Conservation (phyloP, 1,140 invertebrate genomes). For the Chironomus striatipennis region DNA sequence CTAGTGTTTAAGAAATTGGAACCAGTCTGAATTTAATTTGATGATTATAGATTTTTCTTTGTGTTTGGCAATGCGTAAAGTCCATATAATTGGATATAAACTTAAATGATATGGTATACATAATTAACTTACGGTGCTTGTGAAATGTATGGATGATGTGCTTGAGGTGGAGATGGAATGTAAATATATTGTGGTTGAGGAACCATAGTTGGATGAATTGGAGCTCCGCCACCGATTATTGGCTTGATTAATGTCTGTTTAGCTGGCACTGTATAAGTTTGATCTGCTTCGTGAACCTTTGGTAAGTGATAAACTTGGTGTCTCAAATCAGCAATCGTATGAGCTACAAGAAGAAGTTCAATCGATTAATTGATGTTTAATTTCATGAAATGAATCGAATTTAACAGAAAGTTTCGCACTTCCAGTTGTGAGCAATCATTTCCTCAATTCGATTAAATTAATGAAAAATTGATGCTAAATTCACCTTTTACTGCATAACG, state of each 20-base stretch:
- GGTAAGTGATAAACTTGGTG: not conserved
- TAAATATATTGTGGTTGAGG: slow-evolving; percentile 17
- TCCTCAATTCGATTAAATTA: too few relatives aligned
- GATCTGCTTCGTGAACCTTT: not conserved
- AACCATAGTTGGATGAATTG: not conserved
- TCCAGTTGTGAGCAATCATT: too few relatives aligned
- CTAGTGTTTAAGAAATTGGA: not conserved
- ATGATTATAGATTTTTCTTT: not conserved
- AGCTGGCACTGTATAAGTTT: not conserved
- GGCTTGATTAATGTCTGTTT: not conserved
- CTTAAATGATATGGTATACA: not conserved
- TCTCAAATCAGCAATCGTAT: not conserved
- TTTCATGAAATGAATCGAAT: not conserved
- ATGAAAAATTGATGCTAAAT: not conserved
- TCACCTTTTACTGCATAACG: not conserved
- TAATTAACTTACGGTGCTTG: slow-evolving; percentile 10
- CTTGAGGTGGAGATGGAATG: slow-evolving; percentile 17
- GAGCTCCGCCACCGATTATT: not conserved
- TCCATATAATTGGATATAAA: not conserved
- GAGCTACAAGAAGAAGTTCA: not conserved
- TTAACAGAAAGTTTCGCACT: too few relatives aligned
- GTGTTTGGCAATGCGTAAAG: too few relatives aligned
- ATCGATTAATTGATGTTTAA: not conserved
- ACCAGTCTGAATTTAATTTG: not conserved
- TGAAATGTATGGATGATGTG: not conserved